These are phyloP conservation scores for Harlomillsia oculata DNA, from an alignment of 1,140 invertebrate genomes.

Conservation along the genomic window DNA sequence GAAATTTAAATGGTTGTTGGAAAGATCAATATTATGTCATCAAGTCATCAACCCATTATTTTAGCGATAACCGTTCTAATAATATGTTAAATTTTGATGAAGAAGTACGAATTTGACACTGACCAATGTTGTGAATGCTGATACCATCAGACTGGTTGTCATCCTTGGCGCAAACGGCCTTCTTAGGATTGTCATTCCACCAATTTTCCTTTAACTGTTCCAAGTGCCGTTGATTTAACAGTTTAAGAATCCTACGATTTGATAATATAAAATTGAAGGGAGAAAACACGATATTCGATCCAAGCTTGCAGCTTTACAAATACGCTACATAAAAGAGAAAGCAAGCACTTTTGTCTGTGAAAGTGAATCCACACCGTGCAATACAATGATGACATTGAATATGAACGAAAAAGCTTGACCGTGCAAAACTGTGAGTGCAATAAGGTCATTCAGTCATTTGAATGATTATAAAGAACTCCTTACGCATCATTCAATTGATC, in stretches of 20 bases:
- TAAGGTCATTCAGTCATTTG: constrained; percentile 5
- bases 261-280: too few relatives aligned
- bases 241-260: constrained; percentile 66
- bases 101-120: constrained; percentile 16
- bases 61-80: too few relatives aligned
- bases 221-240: constrained; percentile 81
- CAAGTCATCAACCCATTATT: too few relatives aligned
- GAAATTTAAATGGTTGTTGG: too few relatives aligned
- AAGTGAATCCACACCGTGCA: too few relatives aligned
- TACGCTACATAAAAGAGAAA: too few relatives aligned
- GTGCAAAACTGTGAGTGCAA: too few relatives aligned
- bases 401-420: neutral
- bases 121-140: constrained; percentile 87
- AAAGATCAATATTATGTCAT: too few relatives aligned
- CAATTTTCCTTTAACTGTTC: constrained; percentile 90
- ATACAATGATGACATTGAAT: too few relatives aligned
- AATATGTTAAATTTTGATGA: neutral
- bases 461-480: constrained; percentile 39
- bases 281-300: too few relatives aligned
- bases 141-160: constrained; percentile 92
- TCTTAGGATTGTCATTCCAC: constrained; percentile 81
- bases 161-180: constrained; percentile 68
- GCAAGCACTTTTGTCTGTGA: too few relatives aligned
- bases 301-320: too few relatives aligned
- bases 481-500: constrained; percentile 85